Evolutionary conservation across 2,888 invertebrate genomes (phyloP).

Genomic region (Apamea sordens): DNA sequence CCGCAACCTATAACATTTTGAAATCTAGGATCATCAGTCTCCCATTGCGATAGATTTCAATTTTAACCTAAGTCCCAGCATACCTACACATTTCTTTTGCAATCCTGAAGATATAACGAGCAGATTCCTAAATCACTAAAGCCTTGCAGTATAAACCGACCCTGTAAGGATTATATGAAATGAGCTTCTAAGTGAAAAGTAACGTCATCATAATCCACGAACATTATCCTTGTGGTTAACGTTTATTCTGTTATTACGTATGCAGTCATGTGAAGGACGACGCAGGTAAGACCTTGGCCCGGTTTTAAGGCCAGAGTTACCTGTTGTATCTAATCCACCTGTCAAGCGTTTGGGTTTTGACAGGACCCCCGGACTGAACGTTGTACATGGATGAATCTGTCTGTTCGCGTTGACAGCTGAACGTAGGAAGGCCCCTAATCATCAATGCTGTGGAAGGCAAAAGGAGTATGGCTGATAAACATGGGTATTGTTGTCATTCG

Average conservation of each 20-base stretch:
- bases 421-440: not conserved
- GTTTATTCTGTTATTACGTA: not conserved
- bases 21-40: not conserved
- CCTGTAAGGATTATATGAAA: conserved; percentile 13
- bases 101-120: not conserved
- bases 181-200: conserved; percentile 36
- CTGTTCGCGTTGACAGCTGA: conserved; percentile 15
- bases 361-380: conserved; percentile 14
- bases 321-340: conserved; percentile 32
- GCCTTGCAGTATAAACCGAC: conserved; percentile 14
- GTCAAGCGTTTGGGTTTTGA: conserved; percentile 25
- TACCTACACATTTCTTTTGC: not conserved
- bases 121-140: not conserved
- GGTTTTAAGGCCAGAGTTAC: conserved; percentile 22
- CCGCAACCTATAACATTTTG: not conserved
- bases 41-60: not conserved
- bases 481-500: not conserved
- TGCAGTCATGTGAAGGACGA: conserved; percentile 43
- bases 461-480: not conserved
- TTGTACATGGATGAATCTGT: not conserved
- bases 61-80: not conserved
- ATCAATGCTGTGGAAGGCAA: not conserved
- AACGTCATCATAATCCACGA: conserved; percentile 19
- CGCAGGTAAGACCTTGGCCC: conserved; percentile 25
- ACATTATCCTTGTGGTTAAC: conserved; percentile 45